Percentiles rank a stretch among this genome's conserved stretches.
Evolutionary conservation across 92 coral and sea anemone genomes (phyloP).

Genomic region (Palythoa grandis): DNA sequence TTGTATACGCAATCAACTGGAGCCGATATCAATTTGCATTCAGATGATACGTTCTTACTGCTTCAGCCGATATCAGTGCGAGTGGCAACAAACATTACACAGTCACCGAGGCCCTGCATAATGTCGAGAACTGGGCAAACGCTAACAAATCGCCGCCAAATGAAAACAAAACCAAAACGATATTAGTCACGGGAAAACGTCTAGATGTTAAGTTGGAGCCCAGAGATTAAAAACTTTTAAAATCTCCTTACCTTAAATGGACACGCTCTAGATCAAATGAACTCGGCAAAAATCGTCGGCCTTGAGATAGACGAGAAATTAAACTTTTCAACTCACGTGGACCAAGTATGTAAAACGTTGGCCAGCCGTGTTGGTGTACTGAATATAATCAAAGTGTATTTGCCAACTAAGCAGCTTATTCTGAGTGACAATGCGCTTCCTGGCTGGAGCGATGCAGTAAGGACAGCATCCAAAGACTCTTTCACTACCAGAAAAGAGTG

Average conservation of each 20-base stretch:
- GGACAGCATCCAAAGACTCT: not conserved
- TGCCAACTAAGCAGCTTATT: not conserved
- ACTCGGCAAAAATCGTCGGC: constrained; percentile 41
- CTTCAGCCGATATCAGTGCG: constrained; percentile 35
- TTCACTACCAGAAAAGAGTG: not conserved
- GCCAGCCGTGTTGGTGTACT: constrained; percentile 24
- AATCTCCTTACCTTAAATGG: constrained; percentile 29
- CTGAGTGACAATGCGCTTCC: not conserved
- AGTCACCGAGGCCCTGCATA: not conserved
- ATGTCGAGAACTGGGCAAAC: constrained; percentile 46
- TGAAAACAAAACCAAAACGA: constrained; percentile 41
- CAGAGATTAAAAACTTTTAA: constrained; percentile 10
- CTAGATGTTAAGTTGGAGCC: constrained; percentile 7
- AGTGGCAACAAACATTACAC: not conserved
- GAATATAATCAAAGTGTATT: not conserved
- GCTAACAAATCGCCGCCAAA: constrained; percentile 49
- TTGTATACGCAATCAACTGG: constrained; percentile 15
- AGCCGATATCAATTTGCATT: constrained; percentile 41
- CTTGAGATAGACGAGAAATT: constrained; percentile 47
- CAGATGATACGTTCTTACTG: constrained; percentile 41
- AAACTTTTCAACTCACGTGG: constrained; percentile 35
- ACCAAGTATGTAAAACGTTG: constrained; percentile 44
- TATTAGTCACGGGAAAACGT: constrained; percentile 50
- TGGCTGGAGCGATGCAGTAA: not conserved
- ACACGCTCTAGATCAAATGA: constrained; percentile 26